phyloP scores from a whole-genome alignment of 2,113 vertebrate species.

The Catharus minimus region DNA sequence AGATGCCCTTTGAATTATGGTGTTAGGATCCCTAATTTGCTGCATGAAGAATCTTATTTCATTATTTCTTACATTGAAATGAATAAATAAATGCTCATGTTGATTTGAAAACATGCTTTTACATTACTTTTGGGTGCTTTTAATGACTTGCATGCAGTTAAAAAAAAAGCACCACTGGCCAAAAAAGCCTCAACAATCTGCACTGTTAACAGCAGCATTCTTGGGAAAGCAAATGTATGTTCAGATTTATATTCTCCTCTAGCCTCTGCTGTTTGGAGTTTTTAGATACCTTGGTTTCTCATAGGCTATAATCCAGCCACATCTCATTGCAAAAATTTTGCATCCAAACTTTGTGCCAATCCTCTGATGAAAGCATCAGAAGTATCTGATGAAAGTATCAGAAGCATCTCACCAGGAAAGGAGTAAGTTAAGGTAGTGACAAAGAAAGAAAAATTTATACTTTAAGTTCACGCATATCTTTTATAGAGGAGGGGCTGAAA shows the following conservation, averaged over 20 bases:
- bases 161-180: fast-evolving
- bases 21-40: neutral
- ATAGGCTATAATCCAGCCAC: neutral
- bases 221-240: neutral
- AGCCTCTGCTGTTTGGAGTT: neutral
- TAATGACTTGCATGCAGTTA: neutral
- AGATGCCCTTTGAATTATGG: neutral
- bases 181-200: neutral
- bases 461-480: neutral
- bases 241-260: neutral
- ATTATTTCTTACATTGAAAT: neutral
- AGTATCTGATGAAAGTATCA: no score
- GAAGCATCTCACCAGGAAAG: neutral
- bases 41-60: neutral
- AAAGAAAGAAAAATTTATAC: neutral
- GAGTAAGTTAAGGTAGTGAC: neutral
- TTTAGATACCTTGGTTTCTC: neutral
- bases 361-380: neutral
- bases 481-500: fast-evolving
- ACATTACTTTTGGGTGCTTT: neutral
- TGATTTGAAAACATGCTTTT: neutral
- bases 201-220: neutral
- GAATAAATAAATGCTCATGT: neutral
- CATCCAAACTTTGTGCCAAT: neutral
- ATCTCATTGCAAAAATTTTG: neutral